These are phyloP conservation scores for Heterotis niloticus DNA, from an alignment of 2,113 vertebrate species.

Conservation along the genomic window DNA sequence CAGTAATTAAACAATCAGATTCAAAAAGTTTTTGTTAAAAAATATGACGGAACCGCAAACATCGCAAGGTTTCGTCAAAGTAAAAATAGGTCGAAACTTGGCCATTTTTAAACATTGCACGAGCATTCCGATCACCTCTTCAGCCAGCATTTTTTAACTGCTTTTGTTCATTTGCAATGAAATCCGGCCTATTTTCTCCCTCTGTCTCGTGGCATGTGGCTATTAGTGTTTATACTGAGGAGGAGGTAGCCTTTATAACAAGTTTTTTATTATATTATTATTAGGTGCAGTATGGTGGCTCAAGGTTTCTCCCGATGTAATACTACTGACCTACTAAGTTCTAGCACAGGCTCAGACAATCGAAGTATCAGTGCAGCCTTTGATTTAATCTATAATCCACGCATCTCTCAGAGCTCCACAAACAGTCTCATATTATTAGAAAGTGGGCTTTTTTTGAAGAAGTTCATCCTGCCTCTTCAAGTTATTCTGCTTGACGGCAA, in stretches of 20 bases:
- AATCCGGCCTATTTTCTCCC: background rate
- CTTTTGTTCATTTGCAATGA: background rate
- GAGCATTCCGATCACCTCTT: background rate
- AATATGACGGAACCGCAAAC: too few relatives aligned
- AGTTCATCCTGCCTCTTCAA: background rate
- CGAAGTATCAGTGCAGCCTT: slow-evolving; percentile 26
- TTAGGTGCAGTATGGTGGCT: slow-evolving; percentile 30
- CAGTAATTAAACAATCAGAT: too few relatives aligned
- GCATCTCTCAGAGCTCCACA: slow-evolving; percentile 1
- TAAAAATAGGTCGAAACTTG: background rate
- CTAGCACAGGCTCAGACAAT: slow-evolving; percentile 21
- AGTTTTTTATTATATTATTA: slow-evolving; percentile 26
- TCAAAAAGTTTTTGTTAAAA: too few relatives aligned
- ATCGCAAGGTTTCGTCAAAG: too few relatives aligned
- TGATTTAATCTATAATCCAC: slow-evolving; percentile 41
- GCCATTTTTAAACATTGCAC: background rate
- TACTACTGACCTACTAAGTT: slow-evolving; percentile 39
- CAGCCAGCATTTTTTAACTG: background rate
- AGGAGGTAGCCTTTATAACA: too few relatives aligned
- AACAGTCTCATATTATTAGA: slow-evolving; percentile 18
- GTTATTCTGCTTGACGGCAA: background rate
- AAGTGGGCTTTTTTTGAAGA: background rate
- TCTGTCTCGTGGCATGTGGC: slow-evolving; percentile 10
- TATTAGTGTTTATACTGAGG: slow-evolving; percentile 4
- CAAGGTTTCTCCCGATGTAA: slow-evolving; percentile 31